These are phyloP conservation scores for Amia ocellicauda DNA, from an alignment of 2,113 vertebrate species.

Conservation along the genomic window DNA sequence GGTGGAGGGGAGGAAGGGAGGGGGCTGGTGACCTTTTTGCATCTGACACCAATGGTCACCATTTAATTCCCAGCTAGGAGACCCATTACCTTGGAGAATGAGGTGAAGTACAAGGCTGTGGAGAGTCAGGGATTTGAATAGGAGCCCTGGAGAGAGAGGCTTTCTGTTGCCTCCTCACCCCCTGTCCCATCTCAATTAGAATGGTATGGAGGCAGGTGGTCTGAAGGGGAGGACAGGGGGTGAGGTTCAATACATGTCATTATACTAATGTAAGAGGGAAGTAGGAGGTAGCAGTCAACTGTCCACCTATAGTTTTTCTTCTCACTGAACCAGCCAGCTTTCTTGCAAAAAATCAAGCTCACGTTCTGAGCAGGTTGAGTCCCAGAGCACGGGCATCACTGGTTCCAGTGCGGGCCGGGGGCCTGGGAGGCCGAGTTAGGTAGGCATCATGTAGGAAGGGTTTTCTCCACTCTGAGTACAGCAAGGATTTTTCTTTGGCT, in stretches of 20 bases:
- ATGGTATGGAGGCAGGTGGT: conserved; percentile 63
- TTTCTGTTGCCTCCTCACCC: conserved; percentile 54
- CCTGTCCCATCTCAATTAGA: conserved; percentile 60
- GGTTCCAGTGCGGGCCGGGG: too few relatives aligned
- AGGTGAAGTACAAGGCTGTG: neutral
- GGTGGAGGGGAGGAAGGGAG: too few relatives aligned
- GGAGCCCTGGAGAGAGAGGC: conserved; percentile 40
- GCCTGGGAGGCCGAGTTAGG: too few relatives aligned
- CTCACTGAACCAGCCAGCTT: too few relatives aligned
- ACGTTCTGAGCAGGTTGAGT: too few relatives aligned
- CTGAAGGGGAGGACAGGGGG: conserved; percentile 43
- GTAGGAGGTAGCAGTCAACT: conserved; percentile 37
- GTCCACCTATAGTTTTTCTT: neutral
- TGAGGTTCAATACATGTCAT: conserved; percentile 53
- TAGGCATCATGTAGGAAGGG: too few relatives aligned
- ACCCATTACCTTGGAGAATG: conserved; percentile 32
- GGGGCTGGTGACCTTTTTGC: neutral
- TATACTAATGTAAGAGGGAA: conserved; percentile 51
- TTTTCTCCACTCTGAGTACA: too few relatives aligned
- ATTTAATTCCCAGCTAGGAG: conserved; percentile 32
- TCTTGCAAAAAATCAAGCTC: too few relatives aligned
- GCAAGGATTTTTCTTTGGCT: too few relatives aligned
- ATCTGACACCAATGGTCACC: conserved; percentile 13
- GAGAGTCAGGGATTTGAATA: conserved; percentile 25
- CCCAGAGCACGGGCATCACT: too few relatives aligned